Evolutionary conservation across 1,140 invertebrate species (phyloP).

Genomic region (Palaemon carinicauda): DNA sequence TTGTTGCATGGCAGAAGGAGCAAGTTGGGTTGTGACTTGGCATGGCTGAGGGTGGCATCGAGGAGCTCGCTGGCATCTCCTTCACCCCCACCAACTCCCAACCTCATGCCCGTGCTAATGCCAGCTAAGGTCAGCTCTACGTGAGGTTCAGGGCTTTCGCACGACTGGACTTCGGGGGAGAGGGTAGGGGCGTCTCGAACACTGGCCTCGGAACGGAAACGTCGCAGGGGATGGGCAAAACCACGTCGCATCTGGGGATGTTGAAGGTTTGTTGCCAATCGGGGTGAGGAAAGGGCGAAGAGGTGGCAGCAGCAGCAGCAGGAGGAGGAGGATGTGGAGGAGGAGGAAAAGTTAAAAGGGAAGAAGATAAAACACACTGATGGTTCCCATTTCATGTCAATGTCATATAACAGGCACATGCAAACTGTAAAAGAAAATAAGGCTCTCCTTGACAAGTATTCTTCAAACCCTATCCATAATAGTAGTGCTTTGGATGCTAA

Average conservation of each 20-base stretch:
- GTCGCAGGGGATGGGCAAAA: conserved; percentile 63
- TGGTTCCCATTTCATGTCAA: too few relatives aligned
- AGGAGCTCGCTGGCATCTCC: conserved; percentile 66
- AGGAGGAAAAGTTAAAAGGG: too few relatives aligned
- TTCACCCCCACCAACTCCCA: conserved; percentile 65
- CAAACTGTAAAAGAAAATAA: too few relatives aligned
- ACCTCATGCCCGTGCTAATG: conserved; percentile 59
- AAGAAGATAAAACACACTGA: too few relatives aligned
- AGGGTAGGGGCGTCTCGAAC: conserved; percentile 62
- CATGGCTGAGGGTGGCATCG: conserved; percentile 64
- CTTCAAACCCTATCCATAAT: too few relatives aligned
- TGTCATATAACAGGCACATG: too few relatives aligned
- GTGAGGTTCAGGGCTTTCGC: neutral
- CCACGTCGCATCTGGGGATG: conserved; percentile 64
- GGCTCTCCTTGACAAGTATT: too few relatives aligned
- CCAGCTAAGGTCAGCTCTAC: conserved; percentile 57
- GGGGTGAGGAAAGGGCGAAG: neutral
- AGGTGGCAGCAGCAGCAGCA: too few relatives aligned
- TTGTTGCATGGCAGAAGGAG: conserved; percentile 32
- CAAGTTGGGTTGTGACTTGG: conserved; percentile 66
- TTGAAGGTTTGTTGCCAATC: neutral
- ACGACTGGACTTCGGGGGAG: neutral
- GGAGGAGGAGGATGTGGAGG: neutral
- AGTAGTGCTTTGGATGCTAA: too few relatives aligned
- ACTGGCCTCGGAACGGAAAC: conserved; percentile 67